phyloP scores from a whole-genome alignment of 2,888 invertebrate genomes.

The Andrena chrysosceles region DNA sequence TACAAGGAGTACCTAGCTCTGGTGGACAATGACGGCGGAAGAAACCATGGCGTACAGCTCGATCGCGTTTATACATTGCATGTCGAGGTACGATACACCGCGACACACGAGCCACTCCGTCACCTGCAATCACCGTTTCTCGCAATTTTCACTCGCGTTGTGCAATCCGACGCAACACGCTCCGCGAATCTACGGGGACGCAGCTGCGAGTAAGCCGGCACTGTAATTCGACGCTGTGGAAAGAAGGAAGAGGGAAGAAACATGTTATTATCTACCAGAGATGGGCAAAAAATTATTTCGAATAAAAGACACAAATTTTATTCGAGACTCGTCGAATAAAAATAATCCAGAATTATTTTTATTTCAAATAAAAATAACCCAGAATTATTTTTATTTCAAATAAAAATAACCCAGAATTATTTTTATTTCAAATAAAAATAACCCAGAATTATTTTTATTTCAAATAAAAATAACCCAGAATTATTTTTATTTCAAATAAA shows the following conservation, averaged over 20 bases:
- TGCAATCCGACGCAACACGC: constrained; percentile 28
- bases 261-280: neutral
- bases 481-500: too few species aligned
- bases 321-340: too few species aligned
- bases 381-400: too few species aligned
- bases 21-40: constrained; percentile 36
- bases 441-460: too few species aligned
- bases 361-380: too few species aligned
- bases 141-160: constrained; percentile 34
- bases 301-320: too few species aligned
- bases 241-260: neutral
- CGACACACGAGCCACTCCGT: constrained; percentile 26
- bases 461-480: too few species aligned
- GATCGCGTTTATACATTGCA: constrained; percentile 3
- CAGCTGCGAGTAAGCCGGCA: neutral
- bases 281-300: too few species aligned
- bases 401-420: too few species aligned
- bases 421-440: too few species aligned
- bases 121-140: constrained; percentile 35
- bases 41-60: constrained; percentile 21
- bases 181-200: neutral
- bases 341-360: too few species aligned
- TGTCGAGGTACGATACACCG: constrained; percentile 3
- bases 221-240: neutral
- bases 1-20: constrained; percentile 30